phyloP scores from a whole-genome alignment of 2,797 vertebrate genomes.

The Spinus pinus region DNA sequence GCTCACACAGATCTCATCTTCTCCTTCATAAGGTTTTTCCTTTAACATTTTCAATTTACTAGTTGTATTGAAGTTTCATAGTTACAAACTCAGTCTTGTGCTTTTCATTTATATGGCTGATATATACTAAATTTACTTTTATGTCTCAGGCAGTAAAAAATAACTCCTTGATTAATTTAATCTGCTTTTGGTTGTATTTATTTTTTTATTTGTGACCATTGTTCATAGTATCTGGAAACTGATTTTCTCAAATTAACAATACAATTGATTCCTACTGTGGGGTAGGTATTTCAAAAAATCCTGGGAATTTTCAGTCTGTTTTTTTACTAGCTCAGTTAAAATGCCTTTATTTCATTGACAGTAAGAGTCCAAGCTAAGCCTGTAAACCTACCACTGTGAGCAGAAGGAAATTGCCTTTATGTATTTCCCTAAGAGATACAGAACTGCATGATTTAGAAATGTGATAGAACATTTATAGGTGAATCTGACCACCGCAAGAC shows the following conservation, averaged over 20 bases:
- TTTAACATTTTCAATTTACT: not conserved
- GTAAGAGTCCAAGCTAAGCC: not conserved
- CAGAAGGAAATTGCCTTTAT: not conserved
- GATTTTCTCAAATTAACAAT: not conserved
- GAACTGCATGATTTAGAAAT: not conserved
- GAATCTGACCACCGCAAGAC: conserved; percentile 1
- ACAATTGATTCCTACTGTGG: not conserved
- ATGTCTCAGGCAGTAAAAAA: not conserved
- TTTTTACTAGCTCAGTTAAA: not conserved
- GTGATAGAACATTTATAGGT: not conserved
- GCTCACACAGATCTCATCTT: not conserved
- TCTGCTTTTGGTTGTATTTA: not conserved
- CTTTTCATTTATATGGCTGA: not conserved
- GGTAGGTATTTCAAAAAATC: not conserved
- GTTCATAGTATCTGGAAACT: not conserved
- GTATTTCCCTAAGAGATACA: not conserved
- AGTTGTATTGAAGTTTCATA: not conserved
- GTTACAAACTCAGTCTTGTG: not conserved
- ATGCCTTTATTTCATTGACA: not conserved
- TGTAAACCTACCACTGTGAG: not conserved
- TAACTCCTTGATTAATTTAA: not conserved
- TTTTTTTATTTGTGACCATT: not conserved
- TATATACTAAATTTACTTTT: not conserved
- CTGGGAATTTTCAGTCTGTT: not conserved
- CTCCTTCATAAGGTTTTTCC: not conserved